These are phyloP conservation scores for Ceratina calcarata DNA, from an alignment of 1,140 invertebrate species.

Conservation along the genomic window DNA sequence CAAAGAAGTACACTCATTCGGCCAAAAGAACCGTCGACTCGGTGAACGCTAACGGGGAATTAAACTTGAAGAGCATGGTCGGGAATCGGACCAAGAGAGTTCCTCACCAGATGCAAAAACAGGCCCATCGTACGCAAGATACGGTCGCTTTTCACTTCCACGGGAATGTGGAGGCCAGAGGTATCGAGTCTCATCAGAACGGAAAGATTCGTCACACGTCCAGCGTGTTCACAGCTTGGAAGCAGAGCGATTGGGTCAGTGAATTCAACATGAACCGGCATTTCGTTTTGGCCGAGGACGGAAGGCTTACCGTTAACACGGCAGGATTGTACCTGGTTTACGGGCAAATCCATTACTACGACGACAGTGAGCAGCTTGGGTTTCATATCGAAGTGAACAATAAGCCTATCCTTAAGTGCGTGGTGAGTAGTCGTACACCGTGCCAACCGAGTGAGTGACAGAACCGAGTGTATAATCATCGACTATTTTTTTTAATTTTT, in stretches of 20 bases:
- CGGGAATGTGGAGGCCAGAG: conserved; percentile 60
- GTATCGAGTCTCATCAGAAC: conserved; percentile 76
- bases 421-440: conserved; percentile 61
- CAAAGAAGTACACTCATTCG: conserved; percentile 54
- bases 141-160: conserved; percentile 72
- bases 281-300: conserved; percentile 75
- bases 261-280: conserved; percentile 73
- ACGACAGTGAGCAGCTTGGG: conserved; percentile 84
- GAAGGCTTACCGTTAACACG: conserved; percentile 81
- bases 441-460: neutral
- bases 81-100: neutral
- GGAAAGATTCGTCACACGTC: conserved; percentile 79
- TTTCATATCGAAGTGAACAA: conserved; percentile 82
- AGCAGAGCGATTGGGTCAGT: conserved; percentile 78
- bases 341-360: conserved; percentile 85
- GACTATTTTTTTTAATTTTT: conserved; percentile 30
- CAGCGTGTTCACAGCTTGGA: conserved; percentile 80
- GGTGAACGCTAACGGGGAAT: no score
- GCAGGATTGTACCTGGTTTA: conserved; percentile 85
- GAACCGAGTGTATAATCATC: neutral
- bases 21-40: conserved; percentile 13
- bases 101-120: conserved; percentile 27
- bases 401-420: conserved; percentile 82
- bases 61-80: neutral
- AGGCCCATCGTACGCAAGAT: conserved; percentile 60